Conservation (phyloP, 2,888 invertebrate species). For the Petrophora chlorosata region DNA sequence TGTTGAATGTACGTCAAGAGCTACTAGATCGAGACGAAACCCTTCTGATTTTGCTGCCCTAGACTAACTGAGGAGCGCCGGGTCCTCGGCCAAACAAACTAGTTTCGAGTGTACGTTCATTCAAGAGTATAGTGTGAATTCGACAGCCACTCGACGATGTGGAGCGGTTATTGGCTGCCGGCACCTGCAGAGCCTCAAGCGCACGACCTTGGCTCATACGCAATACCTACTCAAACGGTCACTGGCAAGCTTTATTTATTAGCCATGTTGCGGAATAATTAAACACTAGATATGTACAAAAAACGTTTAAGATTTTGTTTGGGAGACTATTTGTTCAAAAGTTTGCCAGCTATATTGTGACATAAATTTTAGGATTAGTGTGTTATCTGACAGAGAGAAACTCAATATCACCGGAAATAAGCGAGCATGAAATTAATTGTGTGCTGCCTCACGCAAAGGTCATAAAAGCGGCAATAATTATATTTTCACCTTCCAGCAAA, state of each 20-base stretch:
- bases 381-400: constrained; percentile 33
- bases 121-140: constrained; percentile 35
- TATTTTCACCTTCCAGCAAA: constrained; percentile 40
- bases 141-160: constrained; percentile 43
- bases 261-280: constrained; percentile 42
- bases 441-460: constrained; percentile 27
- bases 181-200: constrained; percentile 69
- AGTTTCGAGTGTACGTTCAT: constrained; percentile 32
- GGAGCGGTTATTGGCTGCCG: constrained; percentile 44
- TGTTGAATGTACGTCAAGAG: neutral
- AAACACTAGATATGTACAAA: constrained; percentile 36
- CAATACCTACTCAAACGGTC: constrained; percentile 58
- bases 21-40: constrained; percentile 3
- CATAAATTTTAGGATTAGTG: constrained; percentile 28
- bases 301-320: neutral
- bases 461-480: constrained; percentile 30
- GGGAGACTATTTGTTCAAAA: constrained; percentile 1
- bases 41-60: constrained; percentile 5
- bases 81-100: constrained; percentile 18
- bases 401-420: constrained; percentile 24
- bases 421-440: constrained; percentile 20
- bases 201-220: constrained; percentile 65
- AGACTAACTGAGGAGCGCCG: constrained; percentile 8
- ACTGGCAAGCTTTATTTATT: constrained; percentile 46
- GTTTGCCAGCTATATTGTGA: constrained; percentile 18